A percentile compares a stretch with the other conserved stretches of the same genome.
These are phyloP conservation scores for Alligator mississippiensis DNA, from an alignment of 2,113 vertebrate species.

Conservation along the genomic window DNA sequence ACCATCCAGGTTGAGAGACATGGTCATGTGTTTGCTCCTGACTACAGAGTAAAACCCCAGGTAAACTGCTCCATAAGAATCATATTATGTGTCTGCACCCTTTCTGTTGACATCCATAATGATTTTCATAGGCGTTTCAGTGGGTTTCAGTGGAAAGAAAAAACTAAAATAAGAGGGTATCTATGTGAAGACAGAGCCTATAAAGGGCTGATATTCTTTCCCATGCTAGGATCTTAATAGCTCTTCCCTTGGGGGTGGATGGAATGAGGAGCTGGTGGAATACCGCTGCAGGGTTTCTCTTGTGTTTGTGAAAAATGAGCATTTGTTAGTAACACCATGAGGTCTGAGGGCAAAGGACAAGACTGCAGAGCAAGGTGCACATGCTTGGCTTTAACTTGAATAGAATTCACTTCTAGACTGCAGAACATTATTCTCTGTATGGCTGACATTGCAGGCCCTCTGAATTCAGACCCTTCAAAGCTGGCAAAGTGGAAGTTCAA, in stretches of 20 bases:
- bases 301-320: neutral
- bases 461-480: neutral
- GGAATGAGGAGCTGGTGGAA: neutral
- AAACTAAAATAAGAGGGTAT: neutral
- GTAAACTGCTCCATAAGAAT: too few relatives aligned
- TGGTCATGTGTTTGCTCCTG: too few relatives aligned
- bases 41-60: too few relatives aligned
- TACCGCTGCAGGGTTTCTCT: neutral
- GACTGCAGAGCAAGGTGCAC: accelerated
- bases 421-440: neutral
- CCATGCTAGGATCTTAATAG: neutral
- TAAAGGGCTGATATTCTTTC: neutral
- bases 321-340: neutral
- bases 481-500: neutral
- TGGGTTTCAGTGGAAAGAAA: neutral
- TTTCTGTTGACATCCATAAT: neutral
- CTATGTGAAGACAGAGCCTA: neutral
- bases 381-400: neutral
- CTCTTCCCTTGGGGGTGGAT: accelerated
- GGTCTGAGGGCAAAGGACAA: slow-evolving; percentile 14
- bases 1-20: too few relatives aligned
- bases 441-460: neutral
- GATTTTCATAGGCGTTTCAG: neutral
- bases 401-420: neutral
- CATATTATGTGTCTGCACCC: too few relatives aligned